Conservation (phyloP, 2,888 invertebrate genomes). For the Cetonia aurata region DNA sequence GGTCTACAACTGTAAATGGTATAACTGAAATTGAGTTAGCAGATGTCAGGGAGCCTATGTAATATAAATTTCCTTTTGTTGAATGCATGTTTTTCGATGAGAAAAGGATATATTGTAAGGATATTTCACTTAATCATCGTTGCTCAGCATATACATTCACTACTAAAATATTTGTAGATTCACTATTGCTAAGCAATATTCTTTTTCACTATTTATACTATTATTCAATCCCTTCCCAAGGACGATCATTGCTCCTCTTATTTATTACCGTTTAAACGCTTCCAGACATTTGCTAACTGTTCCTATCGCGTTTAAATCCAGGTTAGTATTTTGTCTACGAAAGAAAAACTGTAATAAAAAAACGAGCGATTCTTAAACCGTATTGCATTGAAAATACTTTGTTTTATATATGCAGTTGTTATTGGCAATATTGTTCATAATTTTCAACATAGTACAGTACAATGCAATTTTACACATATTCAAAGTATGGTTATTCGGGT, state of each 20-base stretch:
- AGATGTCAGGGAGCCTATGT: constrained; percentile 42
- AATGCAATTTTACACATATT: too few species aligned
- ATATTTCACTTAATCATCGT: constrained; percentile 50
- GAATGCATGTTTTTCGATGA: constrained; percentile 42
- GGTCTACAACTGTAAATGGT: constrained; percentile 7
- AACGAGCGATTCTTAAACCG: too few species aligned
- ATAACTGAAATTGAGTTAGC: constrained; percentile 45
- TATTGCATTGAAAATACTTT: background rate
- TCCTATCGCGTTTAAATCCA: constrained; percentile 19
- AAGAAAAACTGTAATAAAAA: background rate
- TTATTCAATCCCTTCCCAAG: constrained; percentile 42
- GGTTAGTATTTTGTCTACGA: constrained; percentile 19
- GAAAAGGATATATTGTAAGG: constrained; percentile 41
- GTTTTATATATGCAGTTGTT: background rate
- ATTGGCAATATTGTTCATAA: too few species aligned
- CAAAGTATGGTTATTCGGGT: too few species aligned
- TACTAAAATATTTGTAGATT: constrained; percentile 47
- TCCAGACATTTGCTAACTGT: constrained; percentile 13
- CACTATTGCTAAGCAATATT: constrained; percentile 54
- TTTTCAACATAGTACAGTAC: too few species aligned
- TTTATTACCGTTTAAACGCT: constrained; percentile 26
- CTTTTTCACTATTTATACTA: constrained; percentile 45
- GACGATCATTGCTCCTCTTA: constrained; percentile 30
- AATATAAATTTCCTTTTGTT: constrained; percentile 44
- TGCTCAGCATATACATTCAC: constrained; percentile 51